Conservation (phyloP, 2,888 invertebrate species). For the Clunio marinus region DNA sequence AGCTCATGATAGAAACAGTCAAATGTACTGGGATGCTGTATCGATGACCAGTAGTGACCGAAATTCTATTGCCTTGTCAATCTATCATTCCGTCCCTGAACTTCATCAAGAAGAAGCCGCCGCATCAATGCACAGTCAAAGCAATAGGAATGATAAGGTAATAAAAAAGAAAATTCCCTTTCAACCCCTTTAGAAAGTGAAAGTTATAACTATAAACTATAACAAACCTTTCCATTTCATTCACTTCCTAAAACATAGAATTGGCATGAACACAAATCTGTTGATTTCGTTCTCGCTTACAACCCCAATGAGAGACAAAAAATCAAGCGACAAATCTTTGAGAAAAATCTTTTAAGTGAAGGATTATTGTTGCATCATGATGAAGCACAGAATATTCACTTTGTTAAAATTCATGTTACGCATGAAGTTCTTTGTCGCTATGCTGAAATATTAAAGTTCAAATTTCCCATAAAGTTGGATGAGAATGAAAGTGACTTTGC, state of each 20-base stretch:
- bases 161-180: not conserved
- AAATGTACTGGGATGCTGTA: conserved; percentile 46
- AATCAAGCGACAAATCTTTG: conserved; percentile 56
- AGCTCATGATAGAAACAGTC: conserved; percentile 17
- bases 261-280: conserved; percentile 53
- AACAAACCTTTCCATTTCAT: not conserved
- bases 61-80: conserved; percentile 55
- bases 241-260: not conserved
- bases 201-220: not conserved
- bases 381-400: conserved; percentile 60
- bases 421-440: conserved; percentile 66
- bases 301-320: conserved; percentile 49
- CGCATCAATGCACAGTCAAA: conserved; percentile 8
- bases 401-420: conserved; percentile 71
- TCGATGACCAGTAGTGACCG: conserved; percentile 50
- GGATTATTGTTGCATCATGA: conserved; percentile 61
- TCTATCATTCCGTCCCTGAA: conserved; percentile 59
- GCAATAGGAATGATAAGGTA: not conserved
- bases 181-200: not conserved
- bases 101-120: conserved; percentile 43
- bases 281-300: conserved; percentile 64
- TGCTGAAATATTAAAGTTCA: conserved; percentile 70
- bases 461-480: conserved; percentile 71
- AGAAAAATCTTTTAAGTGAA: conserved; percentile 58
- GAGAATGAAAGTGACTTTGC: conserved; percentile 35